Evolutionary conservation across 2,888 invertebrate species (phyloP).

Genomic region (Pelosia muscerda): DNA sequence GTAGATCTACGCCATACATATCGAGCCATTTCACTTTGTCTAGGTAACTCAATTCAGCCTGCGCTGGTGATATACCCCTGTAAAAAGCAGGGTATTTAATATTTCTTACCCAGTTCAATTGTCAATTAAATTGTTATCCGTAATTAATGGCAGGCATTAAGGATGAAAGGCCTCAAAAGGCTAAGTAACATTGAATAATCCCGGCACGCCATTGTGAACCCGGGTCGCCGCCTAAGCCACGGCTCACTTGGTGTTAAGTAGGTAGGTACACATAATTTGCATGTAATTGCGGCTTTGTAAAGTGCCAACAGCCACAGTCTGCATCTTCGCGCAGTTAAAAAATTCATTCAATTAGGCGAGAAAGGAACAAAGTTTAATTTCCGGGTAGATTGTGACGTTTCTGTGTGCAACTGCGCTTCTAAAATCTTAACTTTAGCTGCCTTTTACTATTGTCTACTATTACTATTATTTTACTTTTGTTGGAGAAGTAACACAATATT

Average conservation of each 20-base stretch:
- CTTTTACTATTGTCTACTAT: too few species aligned
- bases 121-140: slow-evolving; percentile 68
- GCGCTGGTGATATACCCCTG: slow-evolving; percentile 95
- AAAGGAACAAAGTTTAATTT: slow-evolving; percentile 80
- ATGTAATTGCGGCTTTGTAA: slow-evolving; percentile 83
- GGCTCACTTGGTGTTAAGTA: slow-evolving; percentile 70
- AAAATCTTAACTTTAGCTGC: slow-evolving; percentile 71
- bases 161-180: slow-evolving; percentile 63
- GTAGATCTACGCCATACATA: slow-evolving; percentile 99
- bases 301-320: slow-evolving; percentile 70
- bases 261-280: slow-evolving; percentile 83
- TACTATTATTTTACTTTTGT: slow-evolving; percentile 56
- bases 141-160: slow-evolving; percentile 69
- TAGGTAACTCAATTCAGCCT: slow-evolving; percentile 97
- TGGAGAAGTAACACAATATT: slow-evolving; percentile 47
- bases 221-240: slow-evolving; percentile 57
- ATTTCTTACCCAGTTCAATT: slow-evolving; percentile 45
- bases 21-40: slow-evolving; percentile 99
- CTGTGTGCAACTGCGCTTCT: slow-evolving; percentile 71
- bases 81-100: slow-evolving; percentile 54
- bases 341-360: slow-evolving; percentile 83
- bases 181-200: slow-evolving; percentile 72
- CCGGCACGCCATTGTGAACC: slow-evolving; percentile 47
- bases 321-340: slow-evolving; percentile 82
- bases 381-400: slow-evolving; percentile 69